These are phyloP conservation scores for Drosophila demipolita DNA, from an alignment of 2,888 invertebrate genomes.

Conservation along the genomic window DNA sequence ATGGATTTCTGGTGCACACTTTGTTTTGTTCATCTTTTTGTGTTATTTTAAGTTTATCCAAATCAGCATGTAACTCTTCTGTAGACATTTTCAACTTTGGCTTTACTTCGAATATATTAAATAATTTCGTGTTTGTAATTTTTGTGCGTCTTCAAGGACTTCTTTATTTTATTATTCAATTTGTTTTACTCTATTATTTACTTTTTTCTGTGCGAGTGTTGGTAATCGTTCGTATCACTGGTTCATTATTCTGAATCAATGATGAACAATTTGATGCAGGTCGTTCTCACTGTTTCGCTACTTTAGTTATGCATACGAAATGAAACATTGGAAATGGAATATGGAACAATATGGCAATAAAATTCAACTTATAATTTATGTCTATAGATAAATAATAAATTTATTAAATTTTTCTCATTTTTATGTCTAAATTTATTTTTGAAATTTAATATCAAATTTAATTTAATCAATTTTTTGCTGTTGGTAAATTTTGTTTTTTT, in stretches of 20 bases:
- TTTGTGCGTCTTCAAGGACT: conserved; percentile 1
- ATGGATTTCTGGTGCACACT: conserved; percentile 76
- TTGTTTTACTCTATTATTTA: conserved; percentile 46
- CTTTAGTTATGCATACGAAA: neutral
- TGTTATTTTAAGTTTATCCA: conserved; percentile 87
- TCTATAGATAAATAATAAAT: neutral
- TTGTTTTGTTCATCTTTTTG: conserved; percentile 82
- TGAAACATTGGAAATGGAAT: neutral
- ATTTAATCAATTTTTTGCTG: neutral
- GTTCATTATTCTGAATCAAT: conserved; percentile 16
- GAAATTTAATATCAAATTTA: neutral
- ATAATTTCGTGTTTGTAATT: neutral
- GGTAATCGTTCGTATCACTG: conserved; percentile 16
- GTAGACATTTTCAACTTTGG: conserved; percentile 77
- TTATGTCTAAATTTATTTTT: neutral
- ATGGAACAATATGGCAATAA: neutral
- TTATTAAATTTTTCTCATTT: neutral
- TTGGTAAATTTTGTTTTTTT: neutral
- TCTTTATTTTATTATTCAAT: conserved; percentile 13
- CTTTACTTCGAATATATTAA: neutral
- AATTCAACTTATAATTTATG: neutral
- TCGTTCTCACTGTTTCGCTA: conserved; percentile 21
- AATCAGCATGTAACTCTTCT: conserved; percentile 86
- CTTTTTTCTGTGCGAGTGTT: conserved; percentile 41
- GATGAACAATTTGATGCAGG: neutral